Evolutionary conservation across 2,888 invertebrate species (phyloP), one percentile per base, ranked within the genome.

Genomic region (Venustoraphidia nigricollis): DNA sequence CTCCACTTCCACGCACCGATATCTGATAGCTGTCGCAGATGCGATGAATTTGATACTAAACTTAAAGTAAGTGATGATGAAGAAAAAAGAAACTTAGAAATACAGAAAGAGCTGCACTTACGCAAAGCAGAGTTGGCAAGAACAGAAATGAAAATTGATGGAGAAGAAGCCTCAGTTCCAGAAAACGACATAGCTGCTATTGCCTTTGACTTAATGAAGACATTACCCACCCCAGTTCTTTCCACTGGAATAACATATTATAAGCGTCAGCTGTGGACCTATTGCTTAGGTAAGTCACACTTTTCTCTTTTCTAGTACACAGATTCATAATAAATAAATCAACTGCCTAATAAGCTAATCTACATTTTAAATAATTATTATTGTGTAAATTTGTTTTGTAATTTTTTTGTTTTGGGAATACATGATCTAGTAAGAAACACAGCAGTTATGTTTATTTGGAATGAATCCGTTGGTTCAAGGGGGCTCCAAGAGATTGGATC

Each of bases 401-500:
- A n/a, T n/a, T n/a, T n/a, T n/a, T n/a, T n/a, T n/a, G n/a, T n/a
- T n/a, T n/a, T n/a, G n/a, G n/a, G n/a, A n/a, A n/a, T n/a, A n/a
- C n/a, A n/a, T n/a, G n/a, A n/a, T n/a, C n/a, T n/a, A n/a, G n/a
- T n/a, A n/a, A n/a, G n/a, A n/a, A n/a, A n/a, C n/a, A n/a, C n/a
- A n/a, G n/a, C n/a, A n/a, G n/a, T n/a, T n/a, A n/a, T 54, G 52
- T 56, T 50, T 46, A 46, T 52, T 9, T 58, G 57, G 57, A 44
- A 59, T 52, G 57, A 58, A 52, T 46, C 53, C 1, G 38, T 50
- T 41, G 59, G 57, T 14, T 59, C 59, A 8, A 48, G 58, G 27
- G 59, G 59, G n/a, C 52, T 57, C 8, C 54, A 59, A 49, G 59
- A 60, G 53, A 56, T 60, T 41, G 59, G 54, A 10, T 58, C 56